Conservation (phyloP, 2,797 vertebrate species). For the Pogoniulus pusillus region DNA sequence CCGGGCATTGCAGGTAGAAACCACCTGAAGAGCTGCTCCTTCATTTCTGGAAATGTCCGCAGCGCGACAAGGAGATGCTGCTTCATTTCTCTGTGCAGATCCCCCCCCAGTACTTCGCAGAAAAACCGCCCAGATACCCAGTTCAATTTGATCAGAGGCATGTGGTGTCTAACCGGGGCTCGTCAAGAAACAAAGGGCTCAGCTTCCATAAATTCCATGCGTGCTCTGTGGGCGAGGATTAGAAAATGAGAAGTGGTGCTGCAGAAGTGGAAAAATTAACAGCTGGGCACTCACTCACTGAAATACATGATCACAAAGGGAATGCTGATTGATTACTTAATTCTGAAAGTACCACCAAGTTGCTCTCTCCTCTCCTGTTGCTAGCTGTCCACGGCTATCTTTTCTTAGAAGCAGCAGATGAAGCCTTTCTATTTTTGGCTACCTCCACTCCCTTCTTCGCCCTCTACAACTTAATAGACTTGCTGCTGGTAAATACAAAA, state of each 20-base stretch:
- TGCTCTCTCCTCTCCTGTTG: background rate
- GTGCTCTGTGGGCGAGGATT: background rate
- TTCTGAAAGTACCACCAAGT: slow-evolving; percentile 12
- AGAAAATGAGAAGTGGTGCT: background rate
- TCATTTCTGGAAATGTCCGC: background rate
- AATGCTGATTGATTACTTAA: background rate
- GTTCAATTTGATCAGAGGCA: background rate
- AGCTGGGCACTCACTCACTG: background rate
- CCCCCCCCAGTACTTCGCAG: background rate
- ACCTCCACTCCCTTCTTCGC: slow-evolving; percentile 34
- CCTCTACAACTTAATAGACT: slow-evolving; percentile 73
- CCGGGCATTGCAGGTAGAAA: background rate
- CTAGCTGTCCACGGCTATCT: background rate
- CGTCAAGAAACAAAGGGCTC: background rate
- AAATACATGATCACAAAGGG: background rate
- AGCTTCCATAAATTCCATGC: background rate
- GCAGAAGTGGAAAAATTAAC: background rate
- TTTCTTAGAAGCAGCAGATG: slow-evolving; percentile 55
- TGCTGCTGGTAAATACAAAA: slow-evolving; percentile 74
- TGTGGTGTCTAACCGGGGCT: background rate
- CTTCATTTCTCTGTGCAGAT: background rate
- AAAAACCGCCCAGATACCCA: background rate
- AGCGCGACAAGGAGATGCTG: background rate
- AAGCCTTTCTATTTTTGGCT: slow-evolving; percentile 62
- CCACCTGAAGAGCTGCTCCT: background rate